Evolutionary conservation across 2,797 vertebrate genomes (phyloP).

Genomic region (Bucorvus abyssinicus): DNA sequence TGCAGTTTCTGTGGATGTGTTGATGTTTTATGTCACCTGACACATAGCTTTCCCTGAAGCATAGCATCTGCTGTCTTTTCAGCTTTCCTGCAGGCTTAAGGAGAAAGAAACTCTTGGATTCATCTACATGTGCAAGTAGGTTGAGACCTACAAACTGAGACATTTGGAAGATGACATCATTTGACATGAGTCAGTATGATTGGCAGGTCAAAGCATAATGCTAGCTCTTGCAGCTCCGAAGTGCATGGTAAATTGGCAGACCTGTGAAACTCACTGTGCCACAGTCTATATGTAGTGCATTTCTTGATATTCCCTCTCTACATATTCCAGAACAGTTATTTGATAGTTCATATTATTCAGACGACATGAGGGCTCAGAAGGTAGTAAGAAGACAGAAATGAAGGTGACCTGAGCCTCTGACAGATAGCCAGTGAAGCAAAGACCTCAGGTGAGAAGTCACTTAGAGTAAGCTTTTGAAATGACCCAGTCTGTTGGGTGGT

Average conservation of each 20-base stretch:
- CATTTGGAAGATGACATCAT: conserved; percentile 57
- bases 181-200: conserved; percentile 50
- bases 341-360: background rate
- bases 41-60: background rate
- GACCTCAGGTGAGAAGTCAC: background rate
- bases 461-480: background rate
- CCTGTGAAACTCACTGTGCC: background rate
- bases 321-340: background rate
- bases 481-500: background rate
- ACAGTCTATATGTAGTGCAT: background rate
- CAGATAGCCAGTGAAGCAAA: background rate
- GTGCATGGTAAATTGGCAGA: background rate
- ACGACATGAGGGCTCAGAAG: background rate
- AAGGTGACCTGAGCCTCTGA: background rate
- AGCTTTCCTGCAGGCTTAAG: background rate
- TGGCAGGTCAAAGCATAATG: conserved; percentile 54
- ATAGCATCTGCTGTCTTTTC: conserved; percentile 6
- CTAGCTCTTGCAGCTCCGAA: conserved; percentile 49
- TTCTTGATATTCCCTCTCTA: background rate
- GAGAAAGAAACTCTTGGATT: conserved; percentile 33
- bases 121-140: conserved; percentile 52
- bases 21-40: background rate
- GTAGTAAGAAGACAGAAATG: background rate
- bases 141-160: conserved; percentile 54
- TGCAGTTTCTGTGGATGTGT: background rate